phyloP scores from a whole-genome alignment of 2,888 invertebrate species.

The Scaptomyza parva region DNA sequence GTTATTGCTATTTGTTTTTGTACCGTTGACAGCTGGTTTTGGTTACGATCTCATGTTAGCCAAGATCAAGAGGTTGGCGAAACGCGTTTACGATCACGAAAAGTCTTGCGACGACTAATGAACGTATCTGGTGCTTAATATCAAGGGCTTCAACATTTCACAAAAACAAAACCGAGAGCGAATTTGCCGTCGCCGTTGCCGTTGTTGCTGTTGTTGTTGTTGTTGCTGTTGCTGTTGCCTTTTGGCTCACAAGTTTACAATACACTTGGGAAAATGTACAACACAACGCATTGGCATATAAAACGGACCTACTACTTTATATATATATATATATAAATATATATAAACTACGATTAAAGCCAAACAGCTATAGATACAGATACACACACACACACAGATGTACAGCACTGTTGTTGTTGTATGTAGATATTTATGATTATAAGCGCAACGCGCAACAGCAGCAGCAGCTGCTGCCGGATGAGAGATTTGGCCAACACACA shows the following conservation, averaged over 20 bases:
- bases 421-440: slow-evolving; percentile 74
- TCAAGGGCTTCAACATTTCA: slow-evolving; percentile 83
- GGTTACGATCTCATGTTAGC: slow-evolving; percentile 28
- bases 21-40: slow-evolving; percentile 42
- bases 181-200: slow-evolving; percentile 29
- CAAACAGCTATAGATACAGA: slow-evolving; percentile 12
- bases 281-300: slow-evolving; percentile 65
- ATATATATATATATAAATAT: neutral
- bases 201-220: slow-evolving; percentile 23
- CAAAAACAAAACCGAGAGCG: slow-evolving; percentile 63
- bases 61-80: slow-evolving; percentile 54
- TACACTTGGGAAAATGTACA: slow-evolving; percentile 80
- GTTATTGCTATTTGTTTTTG: slow-evolving; percentile 5
- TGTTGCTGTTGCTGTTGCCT: slow-evolving; percentile 20
- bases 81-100: slow-evolving; percentile 81
- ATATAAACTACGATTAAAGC: slow-evolving; percentile 38
- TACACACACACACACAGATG: slow-evolving; percentile 28
- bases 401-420: slow-evolving; percentile 50
- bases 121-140: slow-evolving; percentile 82
- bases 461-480: slow-evolving; percentile 55
- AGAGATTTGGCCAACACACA: slow-evolving; percentile 36
- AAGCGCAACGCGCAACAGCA: slow-evolving; percentile 52
- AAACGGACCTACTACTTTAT: slow-evolving; percentile 51
- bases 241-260: slow-evolving; percentile 57
- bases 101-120: slow-evolving; percentile 82